Evolutionary conservation across 1,140 invertebrate genomes (phyloP).

Genomic region (Hylaeus volcanicus): DNA sequence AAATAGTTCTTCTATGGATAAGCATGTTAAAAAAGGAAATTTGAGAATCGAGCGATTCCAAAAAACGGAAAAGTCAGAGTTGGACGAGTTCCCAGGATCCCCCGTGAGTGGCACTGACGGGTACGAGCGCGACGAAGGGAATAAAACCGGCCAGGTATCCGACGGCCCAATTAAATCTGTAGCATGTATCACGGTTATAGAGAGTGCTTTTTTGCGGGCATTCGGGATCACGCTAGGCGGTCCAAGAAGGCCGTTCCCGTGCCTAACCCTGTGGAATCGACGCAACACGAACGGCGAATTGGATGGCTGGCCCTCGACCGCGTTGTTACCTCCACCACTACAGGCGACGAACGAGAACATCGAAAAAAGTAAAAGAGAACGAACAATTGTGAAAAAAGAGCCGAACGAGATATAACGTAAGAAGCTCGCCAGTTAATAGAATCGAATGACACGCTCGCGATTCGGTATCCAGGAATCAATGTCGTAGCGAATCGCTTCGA

Average conservation of each 20-base stretch:
- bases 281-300: slow-evolving; percentile 49
- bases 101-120: slow-evolving; percentile 2
- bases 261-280: slow-evolving; percentile 59
- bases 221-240: slow-evolving; percentile 41
- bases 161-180: slow-evolving; percentile 59
- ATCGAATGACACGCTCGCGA: slow-evolving; percentile 59
- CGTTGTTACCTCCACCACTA: slow-evolving; percentile 1
- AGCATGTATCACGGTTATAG: slow-evolving; percentile 55
- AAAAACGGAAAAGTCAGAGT: not conserved
- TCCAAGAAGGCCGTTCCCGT: slow-evolving; percentile 50
- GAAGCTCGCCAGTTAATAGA: slow-evolving; percentile 54
- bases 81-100: slow-evolving; percentile 20
- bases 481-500: slow-evolving; percentile 46
- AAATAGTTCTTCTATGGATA: too few relatives aligned
- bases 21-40: too few relatives aligned
- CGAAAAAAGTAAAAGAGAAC: not conserved
- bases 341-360: slow-evolving; percentile 7
- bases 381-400: not conserved
- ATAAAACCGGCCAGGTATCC: slow-evolving; percentile 43
- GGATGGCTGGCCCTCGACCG: not conserved
- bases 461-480: slow-evolving; percentile 29
- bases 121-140: slow-evolving; percentile 13
- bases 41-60: too few relatives aligned
- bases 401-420: slow-evolving; percentile 8
- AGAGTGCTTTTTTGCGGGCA: slow-evolving; percentile 49